These are phyloP conservation scores for Drosophila atripex DNA, from an alignment of 2,888 invertebrate genomes.

Conservation along the genomic window DNA sequence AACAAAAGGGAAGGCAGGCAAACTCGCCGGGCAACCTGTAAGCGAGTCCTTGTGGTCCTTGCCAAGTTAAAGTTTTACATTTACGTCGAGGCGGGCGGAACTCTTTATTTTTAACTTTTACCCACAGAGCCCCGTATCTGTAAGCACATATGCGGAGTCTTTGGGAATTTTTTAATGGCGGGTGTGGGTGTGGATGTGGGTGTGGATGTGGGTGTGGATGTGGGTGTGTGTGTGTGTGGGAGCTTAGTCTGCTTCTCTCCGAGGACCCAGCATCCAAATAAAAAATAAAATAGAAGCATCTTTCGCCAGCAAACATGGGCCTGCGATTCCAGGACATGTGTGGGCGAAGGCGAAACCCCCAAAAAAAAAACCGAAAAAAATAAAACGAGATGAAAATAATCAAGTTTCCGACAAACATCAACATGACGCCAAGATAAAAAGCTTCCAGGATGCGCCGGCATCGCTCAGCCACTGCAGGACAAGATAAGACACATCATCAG, in stretches of 20 bases:
- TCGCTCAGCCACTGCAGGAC: slow-evolving; percentile 66
- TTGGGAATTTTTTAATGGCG: background rate
- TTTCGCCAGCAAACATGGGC: slow-evolving; percentile 34
- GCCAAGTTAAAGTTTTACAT: slow-evolving; percentile 68
- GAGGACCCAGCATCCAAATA: slow-evolving; percentile 65
- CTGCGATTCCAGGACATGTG: slow-evolving; percentile 45
- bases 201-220: too few species aligned
- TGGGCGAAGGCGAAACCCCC: slow-evolving; percentile 1
- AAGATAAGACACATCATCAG: slow-evolving; percentile 76
- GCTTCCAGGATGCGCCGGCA: slow-evolving; percentile 73
- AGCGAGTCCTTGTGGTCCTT: slow-evolving; percentile 15
- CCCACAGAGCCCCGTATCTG: slow-evolving; percentile 18
- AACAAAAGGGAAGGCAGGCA: slow-evolving; percentile 17
- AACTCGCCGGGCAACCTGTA: slow-evolving; percentile 18
- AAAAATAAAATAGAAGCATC: slow-evolving; percentile 57
- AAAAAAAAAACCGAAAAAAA: slow-evolving; percentile 38
- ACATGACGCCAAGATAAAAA: slow-evolving; percentile 81
- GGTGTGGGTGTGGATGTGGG: too few species aligned
- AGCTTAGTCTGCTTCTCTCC: slow-evolving; percentile 52
- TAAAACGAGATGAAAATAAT: slow-evolving; percentile 69
- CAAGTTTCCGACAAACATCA: slow-evolving; percentile 80
- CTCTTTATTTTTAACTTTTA: slow-evolving; percentile 44
- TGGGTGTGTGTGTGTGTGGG: slow-evolving; percentile 1
- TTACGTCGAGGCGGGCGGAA: slow-evolving; percentile 64
- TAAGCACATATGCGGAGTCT: slow-evolving; percentile 2